Conservation (phyloP, 2,113 vertebrate genomes). For the Seriola dumerili region DNA sequence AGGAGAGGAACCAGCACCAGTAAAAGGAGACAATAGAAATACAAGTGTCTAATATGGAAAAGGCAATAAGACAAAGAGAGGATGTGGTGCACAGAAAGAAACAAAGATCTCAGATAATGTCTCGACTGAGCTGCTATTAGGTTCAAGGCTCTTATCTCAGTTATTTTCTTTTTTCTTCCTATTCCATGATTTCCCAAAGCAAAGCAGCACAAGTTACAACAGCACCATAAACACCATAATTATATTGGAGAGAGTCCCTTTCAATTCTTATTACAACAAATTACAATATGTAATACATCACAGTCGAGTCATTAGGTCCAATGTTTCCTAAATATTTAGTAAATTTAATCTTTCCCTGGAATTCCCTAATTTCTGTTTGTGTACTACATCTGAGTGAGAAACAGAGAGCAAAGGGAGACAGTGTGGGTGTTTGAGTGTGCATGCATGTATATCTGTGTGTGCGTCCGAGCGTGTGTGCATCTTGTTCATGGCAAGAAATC, state of each 20-base stretch:
- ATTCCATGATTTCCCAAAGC: constrained; percentile 40
- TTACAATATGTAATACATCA: constrained; percentile 12
- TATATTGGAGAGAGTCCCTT: constrained; percentile 1
- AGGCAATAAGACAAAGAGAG: constrained; percentile 49
- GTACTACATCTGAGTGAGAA: constrained; percentile 24
- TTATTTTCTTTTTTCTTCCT: constrained; percentile 13
- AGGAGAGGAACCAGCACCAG: constrained; percentile 35
- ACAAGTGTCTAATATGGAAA: constrained; percentile 60
- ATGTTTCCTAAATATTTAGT: constrained; percentile 26
- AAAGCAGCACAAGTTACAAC: constrained; percentile 24
- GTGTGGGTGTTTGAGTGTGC: constrained; percentile 64
- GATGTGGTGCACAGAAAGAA: constrained; percentile 36
- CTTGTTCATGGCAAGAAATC: constrained; percentile 83
- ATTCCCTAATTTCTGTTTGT: constrained; percentile 26
- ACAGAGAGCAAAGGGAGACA: constrained; percentile 40
- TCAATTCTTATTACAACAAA: constrained; percentile 14
- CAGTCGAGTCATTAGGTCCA: constrained; percentile 35
- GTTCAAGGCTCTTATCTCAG: constrained; percentile 41
- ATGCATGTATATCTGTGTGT: constrained; percentile 63
- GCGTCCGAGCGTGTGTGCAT: constrained; percentile 73
- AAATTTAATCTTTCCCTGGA: constrained; percentile 23
- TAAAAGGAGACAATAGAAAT: constrained; percentile 38
- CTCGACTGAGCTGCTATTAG: constrained; percentile 28
- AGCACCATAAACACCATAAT: constrained; percentile 1
- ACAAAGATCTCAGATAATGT: constrained; percentile 54